phyloP scores from a whole-genome alignment of 2,888 invertebrate genomes.

The Erpobdella octoculata region DNA sequence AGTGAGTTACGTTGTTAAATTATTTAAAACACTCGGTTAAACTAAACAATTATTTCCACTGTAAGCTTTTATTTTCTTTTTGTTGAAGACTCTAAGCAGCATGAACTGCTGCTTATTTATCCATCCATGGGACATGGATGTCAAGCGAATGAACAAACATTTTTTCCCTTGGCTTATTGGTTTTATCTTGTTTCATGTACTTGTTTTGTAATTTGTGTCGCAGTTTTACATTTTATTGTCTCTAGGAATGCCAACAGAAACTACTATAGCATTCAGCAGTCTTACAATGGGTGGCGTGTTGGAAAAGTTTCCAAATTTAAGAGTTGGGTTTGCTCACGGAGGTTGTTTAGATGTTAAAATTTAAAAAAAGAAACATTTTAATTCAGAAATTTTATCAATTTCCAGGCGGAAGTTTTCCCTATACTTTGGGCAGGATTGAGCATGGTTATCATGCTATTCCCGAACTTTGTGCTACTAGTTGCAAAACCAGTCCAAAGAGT shows the following conservation, averaged over 20 bases:
- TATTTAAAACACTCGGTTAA: neutral
- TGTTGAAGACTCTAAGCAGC: slow-evolving; percentile 38
- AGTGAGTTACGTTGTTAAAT: slow-evolving; percentile 40
- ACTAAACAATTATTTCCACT: neutral
- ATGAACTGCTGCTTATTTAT: slow-evolving; percentile 55
- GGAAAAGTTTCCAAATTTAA: slow-evolving; percentile 54
- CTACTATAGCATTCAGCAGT: slow-evolving; percentile 55
- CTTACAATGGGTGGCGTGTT: slow-evolving; percentile 57
- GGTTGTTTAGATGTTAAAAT: too few relatives aligned
- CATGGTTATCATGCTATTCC: slow-evolving; percentile 56
- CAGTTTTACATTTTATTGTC: too few relatives aligned
- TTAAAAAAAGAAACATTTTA: neutral
- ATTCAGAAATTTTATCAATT: neutral
- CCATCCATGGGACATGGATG: slow-evolving; percentile 59
- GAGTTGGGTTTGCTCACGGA: slow-evolving; percentile 57
- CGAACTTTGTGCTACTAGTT: slow-evolving; percentile 56
- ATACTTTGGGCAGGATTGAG: slow-evolving; percentile 56
- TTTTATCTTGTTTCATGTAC: too few relatives aligned
- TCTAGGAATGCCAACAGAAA: slow-evolving; percentile 58
- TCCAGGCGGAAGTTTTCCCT: slow-evolving; percentile 56
- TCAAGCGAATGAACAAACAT: slow-evolving; percentile 54
- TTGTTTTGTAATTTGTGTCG: too few relatives aligned
- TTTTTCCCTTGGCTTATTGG: slow-evolving; percentile 59
- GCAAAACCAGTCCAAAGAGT: slow-evolving; percentile 47
- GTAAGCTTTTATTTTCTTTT: neutral